Conservation (phyloP, 1,140 invertebrate species). For the Mactra quadrangularis region DNA sequence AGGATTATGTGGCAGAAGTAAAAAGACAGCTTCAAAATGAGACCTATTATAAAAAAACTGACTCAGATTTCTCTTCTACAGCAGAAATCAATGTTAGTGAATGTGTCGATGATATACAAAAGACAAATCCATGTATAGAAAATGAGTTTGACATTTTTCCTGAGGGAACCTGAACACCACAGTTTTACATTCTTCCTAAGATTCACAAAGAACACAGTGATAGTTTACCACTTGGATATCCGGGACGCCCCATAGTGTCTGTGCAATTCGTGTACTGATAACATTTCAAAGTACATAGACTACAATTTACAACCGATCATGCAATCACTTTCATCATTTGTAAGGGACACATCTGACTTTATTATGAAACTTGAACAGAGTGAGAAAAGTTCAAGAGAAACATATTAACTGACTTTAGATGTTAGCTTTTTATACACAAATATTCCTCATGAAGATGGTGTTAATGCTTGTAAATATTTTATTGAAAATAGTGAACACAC, state of each 20-base stretch:
- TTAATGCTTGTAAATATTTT: neutral
- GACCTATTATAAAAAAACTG: too few species aligned
- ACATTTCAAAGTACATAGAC: neutral
- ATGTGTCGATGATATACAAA: neutral
- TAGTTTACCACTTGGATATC: neutral
- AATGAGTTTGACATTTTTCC: neutral
- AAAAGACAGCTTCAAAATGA: too few species aligned
- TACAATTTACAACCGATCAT: neutral
- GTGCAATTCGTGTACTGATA: neutral
- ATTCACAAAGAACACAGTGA: neutral
- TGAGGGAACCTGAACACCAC: neutral
- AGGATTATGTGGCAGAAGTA: too few species aligned
- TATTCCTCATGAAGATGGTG: too few species aligned
- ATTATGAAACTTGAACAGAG: neutral
- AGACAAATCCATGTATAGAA: neutral
- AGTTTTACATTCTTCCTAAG: neutral
- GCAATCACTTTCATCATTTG: neutral
- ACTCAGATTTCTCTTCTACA: too few species aligned
- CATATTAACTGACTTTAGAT: neutral
- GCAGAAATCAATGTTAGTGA: too few species aligned
- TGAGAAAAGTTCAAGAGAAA: neutral
- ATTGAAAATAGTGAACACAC: neutral
- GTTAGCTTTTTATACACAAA: too few species aligned
- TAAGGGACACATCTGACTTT: conserved; percentile 24
- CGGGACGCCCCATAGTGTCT: neutral